Evolutionary conservation across 2,888 invertebrate species (phyloP).

Genomic region (Theretra japonica): DNA sequence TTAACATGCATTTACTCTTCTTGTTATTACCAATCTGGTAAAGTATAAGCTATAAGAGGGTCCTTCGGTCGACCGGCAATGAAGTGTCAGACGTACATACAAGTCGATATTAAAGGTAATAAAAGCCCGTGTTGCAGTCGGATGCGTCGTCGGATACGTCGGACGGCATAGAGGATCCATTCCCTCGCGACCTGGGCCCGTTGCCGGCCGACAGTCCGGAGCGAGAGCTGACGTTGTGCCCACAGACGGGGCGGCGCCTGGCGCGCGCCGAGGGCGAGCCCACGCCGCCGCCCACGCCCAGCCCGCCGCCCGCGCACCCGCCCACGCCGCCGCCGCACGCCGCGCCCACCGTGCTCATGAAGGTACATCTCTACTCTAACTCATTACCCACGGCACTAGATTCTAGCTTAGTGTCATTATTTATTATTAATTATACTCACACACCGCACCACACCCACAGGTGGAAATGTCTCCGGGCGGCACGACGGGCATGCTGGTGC

Average conservation of each 20-base stretch:
- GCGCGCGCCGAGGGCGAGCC: conserved; percentile 87
- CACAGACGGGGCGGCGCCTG: conserved; percentile 66
- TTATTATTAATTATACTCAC: too few relatives aligned
- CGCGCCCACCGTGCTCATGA: conserved; percentile 71
- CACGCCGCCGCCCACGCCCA: conserved; percentile 84
- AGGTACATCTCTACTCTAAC: conserved; percentile 54
- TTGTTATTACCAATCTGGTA: too few relatives aligned
- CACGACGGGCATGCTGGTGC: conserved; percentile 86
- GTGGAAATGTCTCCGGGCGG: conserved; percentile 87
- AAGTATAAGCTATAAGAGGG: too few relatives aligned
- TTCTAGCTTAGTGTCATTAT: too few relatives aligned
- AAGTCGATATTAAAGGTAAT: background rate
- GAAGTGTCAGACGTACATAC: too few relatives aligned
- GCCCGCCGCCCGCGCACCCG: conserved; percentile 67
- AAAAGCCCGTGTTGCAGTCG: conserved; percentile 49
- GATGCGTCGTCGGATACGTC: conserved; percentile 80
- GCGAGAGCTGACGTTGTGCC: conserved; percentile 88
- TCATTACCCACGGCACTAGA: too few relatives aligned
- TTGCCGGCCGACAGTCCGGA: conserved; percentile 86
- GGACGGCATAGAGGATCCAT: conserved; percentile 87
- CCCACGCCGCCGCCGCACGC: conserved; percentile 48
- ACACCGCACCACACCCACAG: conserved; percentile 44
- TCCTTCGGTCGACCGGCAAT: too few relatives aligned
- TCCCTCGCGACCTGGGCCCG: conserved; percentile 80
- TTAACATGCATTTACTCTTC: too few relatives aligned